Conservation (phyloP, 2,797 vertebrate genomes). For the Rhadinocentrus ornatus region DNA sequence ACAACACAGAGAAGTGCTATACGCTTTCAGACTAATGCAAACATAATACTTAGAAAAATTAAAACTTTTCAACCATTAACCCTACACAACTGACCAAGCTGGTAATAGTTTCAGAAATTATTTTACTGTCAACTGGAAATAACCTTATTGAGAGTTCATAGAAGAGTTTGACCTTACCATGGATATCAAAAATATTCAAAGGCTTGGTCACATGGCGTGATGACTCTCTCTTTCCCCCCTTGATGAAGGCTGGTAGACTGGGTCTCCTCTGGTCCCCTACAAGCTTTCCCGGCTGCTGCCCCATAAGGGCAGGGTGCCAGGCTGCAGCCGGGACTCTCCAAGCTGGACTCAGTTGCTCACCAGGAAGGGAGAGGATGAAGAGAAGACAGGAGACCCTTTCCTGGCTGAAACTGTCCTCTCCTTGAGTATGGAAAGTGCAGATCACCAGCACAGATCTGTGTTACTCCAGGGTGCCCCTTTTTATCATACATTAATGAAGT, state of each 20-base stretch:
- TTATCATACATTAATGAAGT: constrained; percentile 71
- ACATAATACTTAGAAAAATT: background rate
- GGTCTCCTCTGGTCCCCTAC: constrained; percentile 98
- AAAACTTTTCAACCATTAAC: background rate
- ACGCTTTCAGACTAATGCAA: background rate
- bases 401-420: constrained; percentile 49
- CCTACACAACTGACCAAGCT: background rate
- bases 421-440: constrained; percentile 31
- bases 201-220: constrained; percentile 88
- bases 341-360: constrained; percentile 68
- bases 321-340: constrained; percentile 83
- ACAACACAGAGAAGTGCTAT: background rate
- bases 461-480: constrained; percentile 55
- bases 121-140: background rate
- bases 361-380: constrained; percentile 22
- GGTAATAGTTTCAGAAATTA: background rate
- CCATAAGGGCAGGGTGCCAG: constrained; percentile 93
- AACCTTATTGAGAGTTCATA: background rate
- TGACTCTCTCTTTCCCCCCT: constrained; percentile 90
- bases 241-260: constrained; percentile 97
- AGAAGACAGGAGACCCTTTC: constrained; percentile 43
- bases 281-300: constrained; percentile 99
- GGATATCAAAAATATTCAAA: constrained; percentile 94
- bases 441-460: constrained; percentile 49
- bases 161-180: constrained; percentile 86